A percentile compares a stretch with the other conserved stretches of the same genome.
Evolutionary conservation across 2,797 vertebrate genomes (phyloP).

Genomic region (Enteromius paludinosus): DNA sequence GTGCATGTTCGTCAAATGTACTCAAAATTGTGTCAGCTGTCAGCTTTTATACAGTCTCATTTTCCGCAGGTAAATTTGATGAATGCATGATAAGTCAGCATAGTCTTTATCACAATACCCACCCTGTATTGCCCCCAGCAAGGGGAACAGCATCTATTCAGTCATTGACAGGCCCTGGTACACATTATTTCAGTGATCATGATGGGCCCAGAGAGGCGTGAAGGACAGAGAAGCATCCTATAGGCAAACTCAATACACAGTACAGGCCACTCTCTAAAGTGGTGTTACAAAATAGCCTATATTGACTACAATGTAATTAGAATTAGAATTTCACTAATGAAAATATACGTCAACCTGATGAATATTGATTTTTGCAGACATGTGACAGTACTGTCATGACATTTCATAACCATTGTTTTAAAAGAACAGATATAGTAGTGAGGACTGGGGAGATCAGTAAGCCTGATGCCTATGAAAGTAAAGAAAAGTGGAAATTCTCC

Average conservation of each 20-base stretch:
- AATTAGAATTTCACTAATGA: not conserved
- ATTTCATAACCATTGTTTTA: not conserved
- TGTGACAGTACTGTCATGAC: not conserved
- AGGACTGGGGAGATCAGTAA: not conserved
- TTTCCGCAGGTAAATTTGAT: not conserved
- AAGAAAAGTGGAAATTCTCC: not conserved
- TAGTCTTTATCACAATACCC: slow-evolving; percentile 10
- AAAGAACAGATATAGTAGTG: not conserved
- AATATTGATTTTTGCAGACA: not conserved
- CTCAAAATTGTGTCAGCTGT: not conserved
- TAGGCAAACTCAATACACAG: slow-evolving; percentile 32
- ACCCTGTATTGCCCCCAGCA: slow-evolving; percentile 32
- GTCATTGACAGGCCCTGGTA: slow-evolving; percentile 27
- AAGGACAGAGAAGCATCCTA: slow-evolving; percentile 30
- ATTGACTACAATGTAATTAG: slow-evolving; percentile 13
- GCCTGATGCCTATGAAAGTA: not conserved
- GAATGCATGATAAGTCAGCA: not conserved
- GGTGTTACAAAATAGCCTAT: not conserved
- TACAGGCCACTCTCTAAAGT: not conserved
- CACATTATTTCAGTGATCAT: slow-evolving; percentile 25
- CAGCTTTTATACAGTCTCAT: not conserved
- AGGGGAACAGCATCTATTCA: slow-evolving; percentile 29
- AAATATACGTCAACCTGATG: not conserved
- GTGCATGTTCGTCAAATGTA: not conserved
- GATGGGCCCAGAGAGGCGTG: slow-evolving; percentile 44